phyloP scores from a whole-genome alignment of 2,113 vertebrate genomes.

The Aptenodytes patagonicus region DNA sequence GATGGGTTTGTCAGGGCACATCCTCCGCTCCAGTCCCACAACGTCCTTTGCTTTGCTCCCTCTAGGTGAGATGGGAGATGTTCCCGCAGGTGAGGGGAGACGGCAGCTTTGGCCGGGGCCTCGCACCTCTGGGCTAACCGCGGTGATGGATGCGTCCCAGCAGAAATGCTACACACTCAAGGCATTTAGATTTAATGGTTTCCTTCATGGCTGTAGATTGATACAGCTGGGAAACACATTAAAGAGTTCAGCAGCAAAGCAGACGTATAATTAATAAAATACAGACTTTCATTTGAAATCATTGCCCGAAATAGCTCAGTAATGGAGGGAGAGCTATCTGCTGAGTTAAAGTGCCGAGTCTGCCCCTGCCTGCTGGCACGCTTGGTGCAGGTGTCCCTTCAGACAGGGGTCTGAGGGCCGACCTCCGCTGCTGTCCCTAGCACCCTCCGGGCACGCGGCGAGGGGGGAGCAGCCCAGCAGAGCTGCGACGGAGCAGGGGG shows the following conservation, averaged over 20 bases:
- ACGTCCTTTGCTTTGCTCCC: neutral
- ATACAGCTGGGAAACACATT: constrained; percentile 63
- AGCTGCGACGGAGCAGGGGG: accelerated
- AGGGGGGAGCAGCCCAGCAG: neutral
- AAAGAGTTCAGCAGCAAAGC: constrained; percentile 53
- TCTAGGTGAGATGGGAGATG: neutral
- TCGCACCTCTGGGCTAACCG: accelerated
- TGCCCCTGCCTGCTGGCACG: neutral
- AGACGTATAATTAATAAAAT: constrained; percentile 70
- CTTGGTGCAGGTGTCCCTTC: neutral
- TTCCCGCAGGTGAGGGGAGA: neutral
- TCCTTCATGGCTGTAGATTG: neutral
- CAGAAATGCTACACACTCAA: neutral
- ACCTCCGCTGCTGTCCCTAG: neutral
- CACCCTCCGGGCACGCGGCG: neutral
- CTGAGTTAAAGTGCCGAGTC: neutral
- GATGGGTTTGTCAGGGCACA: neutral
- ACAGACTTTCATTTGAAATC: constrained; percentile 67
- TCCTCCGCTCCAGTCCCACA: neutral
- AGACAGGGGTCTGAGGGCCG: neutral
- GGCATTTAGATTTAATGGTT: neutral
- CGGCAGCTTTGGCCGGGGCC: neutral
- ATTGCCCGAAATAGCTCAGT: constrained; percentile 45
- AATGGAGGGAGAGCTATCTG: neutral
- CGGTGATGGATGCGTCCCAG: neutral